phyloP scores from a whole-genome alignment of 2,113 vertebrate genomes.

The Alectura lathami region DNA sequence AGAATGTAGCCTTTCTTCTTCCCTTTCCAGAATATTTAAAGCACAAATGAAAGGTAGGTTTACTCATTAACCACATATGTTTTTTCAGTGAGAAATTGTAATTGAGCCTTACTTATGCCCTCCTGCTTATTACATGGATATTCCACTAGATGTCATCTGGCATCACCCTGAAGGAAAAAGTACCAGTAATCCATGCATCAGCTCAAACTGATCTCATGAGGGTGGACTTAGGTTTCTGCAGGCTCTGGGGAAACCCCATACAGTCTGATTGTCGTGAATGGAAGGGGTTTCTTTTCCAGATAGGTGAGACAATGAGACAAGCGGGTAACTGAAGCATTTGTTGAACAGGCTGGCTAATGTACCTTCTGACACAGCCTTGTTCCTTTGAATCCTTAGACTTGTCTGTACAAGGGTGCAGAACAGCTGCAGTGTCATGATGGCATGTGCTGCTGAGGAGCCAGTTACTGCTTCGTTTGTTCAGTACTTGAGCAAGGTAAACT shows the following conservation, averaged over 20 bases:
- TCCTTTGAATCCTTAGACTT: not conserved
- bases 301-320: not conserved
- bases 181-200: not conserved
- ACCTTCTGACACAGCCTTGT: not conserved
- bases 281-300: not conserved
- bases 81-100: not conserved
- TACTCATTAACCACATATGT: not conserved
- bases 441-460: not conserved
- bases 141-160: constrained; percentile 46
- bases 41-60: not conserved
- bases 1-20: not conserved
- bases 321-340: fast-evolving
- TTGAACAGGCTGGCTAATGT: not conserved
- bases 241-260: not conserved
- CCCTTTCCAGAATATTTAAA: not conserved
- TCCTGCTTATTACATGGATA: not conserved
- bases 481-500: not conserved
- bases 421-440: fast-evolving
- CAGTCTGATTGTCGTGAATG: not conserved
- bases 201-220: not conserved
- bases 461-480: not conserved
- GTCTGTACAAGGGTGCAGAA: fast-evolving
- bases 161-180: not conserved
- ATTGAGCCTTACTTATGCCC: not conserved
- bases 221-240: not conserved